phyloP scores from a whole-genome alignment of 2,797 vertebrate species.

The Hippoglossus hippoglossus region DNA sequence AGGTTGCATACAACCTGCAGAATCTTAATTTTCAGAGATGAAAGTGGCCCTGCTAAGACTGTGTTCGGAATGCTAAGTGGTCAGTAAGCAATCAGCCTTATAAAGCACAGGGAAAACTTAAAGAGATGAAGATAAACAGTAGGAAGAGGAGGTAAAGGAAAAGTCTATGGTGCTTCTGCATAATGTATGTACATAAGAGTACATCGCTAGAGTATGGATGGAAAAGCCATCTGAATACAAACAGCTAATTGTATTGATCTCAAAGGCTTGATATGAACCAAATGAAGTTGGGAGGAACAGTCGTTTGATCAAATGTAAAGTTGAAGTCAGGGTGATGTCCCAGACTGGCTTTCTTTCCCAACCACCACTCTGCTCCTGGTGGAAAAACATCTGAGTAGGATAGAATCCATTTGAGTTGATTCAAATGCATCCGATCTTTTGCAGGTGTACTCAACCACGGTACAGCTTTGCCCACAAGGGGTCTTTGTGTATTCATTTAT shows the following conservation, averaged over 20 bases:
- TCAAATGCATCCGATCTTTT: slow-evolving; percentile 67
- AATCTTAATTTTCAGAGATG: slow-evolving; percentile 32
- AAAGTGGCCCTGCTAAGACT: slow-evolving; percentile 21
- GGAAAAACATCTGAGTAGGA: slow-evolving; percentile 23
- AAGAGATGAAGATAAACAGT: background rate
- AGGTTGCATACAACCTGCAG: slow-evolving; percentile 11
- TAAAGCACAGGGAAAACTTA: slow-evolving; percentile 1
- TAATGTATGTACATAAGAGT: background rate
- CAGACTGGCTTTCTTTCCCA: background rate
- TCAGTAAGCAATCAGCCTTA: slow-evolving; percentile 11
- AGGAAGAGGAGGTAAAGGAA: slow-evolving; percentile 4
- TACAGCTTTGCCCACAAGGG: slow-evolving; percentile 54
- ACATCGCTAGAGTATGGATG: background rate
- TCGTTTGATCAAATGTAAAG: background rate
- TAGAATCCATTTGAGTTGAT: slow-evolving; percentile 17
- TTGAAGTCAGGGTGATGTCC: slow-evolving; percentile 8
- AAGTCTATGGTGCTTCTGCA: background rate
- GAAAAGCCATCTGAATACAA: background rate
- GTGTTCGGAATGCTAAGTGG: slow-evolving; percentile 37
- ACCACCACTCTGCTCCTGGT: background rate
- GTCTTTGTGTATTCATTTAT: slow-evolving; percentile 75
- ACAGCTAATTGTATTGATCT: background rate
- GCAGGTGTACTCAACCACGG: slow-evolving; percentile 62
- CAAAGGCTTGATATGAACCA: background rate
- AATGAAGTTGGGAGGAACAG: background rate